These are phyloP conservation scores for Empis stercorea DNA, from an alignment of 2,888 invertebrate genomes.

Conservation along the genomic window DNA sequence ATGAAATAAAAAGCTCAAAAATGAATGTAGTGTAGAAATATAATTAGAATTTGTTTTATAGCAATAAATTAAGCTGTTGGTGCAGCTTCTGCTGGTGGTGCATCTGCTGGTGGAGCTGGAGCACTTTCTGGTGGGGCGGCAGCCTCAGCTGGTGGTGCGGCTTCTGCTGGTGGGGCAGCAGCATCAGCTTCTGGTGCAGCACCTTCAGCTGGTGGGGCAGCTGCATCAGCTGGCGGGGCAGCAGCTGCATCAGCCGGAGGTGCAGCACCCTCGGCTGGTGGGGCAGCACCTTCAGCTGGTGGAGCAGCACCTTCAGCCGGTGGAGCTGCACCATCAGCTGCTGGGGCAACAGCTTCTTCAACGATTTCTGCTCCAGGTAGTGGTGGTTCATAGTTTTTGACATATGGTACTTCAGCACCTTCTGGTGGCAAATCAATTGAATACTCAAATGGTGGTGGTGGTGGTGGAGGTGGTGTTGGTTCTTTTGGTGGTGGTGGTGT, in stretches of 20 bases:
- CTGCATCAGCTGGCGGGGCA: slow-evolving; percentile 21
- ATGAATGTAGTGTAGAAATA: too few relatives aligned
- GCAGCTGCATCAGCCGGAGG: slow-evolving; percentile 26
- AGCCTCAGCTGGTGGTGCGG: slow-evolving; percentile 18
- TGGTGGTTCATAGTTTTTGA: slow-evolving; percentile 35
- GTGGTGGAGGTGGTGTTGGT: slow-evolving; percentile 34
- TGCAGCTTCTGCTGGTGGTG: slow-evolving; percentile 17
- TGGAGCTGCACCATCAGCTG: slow-evolving; percentile 23
- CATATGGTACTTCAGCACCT: slow-evolving; percentile 37
- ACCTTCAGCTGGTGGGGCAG: slow-evolving; percentile 17
- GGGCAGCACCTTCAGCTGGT: slow-evolving; percentile 25
- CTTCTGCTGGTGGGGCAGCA: slow-evolving; percentile 24
- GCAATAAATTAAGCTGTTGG: slow-evolving; percentile 14
- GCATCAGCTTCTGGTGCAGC: slow-evolving; percentile 26
- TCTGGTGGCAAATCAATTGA: slow-evolving; percentile 36
- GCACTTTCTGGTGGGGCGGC: slow-evolving; percentile 18
- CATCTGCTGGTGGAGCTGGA: slow-evolving; percentile 17
- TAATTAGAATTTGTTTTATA: neutral
- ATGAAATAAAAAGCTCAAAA: too few relatives aligned
- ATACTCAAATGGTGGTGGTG: slow-evolving; percentile 37
- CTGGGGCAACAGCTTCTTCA: slow-evolving; percentile 20
- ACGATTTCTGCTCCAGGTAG: slow-evolving; percentile 32
- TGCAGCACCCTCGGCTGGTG: slow-evolving; percentile 25
- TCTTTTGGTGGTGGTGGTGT: slow-evolving; percentile 28
- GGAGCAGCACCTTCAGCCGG: slow-evolving; percentile 22